Evolutionary conservation across 1,140 invertebrate genomes (phyloP).

Genomic region (Epicauta chinensis): DNA sequence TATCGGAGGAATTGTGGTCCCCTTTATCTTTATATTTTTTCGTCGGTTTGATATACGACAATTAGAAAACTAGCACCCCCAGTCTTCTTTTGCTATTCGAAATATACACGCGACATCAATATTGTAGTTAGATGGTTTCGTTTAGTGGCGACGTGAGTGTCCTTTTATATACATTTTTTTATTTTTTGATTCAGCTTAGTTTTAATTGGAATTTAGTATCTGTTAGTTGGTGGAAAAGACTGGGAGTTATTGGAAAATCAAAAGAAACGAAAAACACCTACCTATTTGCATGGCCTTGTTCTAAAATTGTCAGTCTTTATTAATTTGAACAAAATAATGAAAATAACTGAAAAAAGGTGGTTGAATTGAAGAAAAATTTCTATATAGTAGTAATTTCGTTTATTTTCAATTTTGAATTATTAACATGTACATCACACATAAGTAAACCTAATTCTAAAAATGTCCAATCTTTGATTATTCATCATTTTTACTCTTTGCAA

Average conservation of each 20-base stretch:
- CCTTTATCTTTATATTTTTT: too few relatives aligned
- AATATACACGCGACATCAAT: too few relatives aligned
- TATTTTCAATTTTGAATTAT: conserved; percentile 43
- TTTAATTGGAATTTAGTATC: conserved; percentile 36
- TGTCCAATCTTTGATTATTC: conserved; percentile 17
- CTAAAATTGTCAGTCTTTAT: conserved; percentile 3
- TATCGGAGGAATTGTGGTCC: too few relatives aligned
- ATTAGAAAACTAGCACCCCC: too few relatives aligned
- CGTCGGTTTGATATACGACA: too few relatives aligned
- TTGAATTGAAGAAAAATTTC: conserved; percentile 25
- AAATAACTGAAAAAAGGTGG: conserved; percentile 22
- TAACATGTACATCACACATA: conserved; percentile 46
- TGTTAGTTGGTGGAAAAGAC: conserved; percentile 31
- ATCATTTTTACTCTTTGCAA: background rate
- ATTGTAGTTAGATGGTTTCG: too few relatives aligned
- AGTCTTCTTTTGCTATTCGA: too few relatives aligned
- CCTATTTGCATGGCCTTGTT: conserved; percentile 29
- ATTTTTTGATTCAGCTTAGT: conserved; percentile 15
- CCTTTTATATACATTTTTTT: too few relatives aligned
- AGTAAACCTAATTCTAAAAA: conserved; percentile 33
- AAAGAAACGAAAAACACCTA: conserved; percentile 27
- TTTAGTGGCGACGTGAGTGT: too few relatives aligned
- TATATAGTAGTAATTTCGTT: conserved; percentile 37
- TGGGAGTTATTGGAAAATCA: conserved; percentile 1
- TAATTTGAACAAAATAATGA: conserved; percentile 8